Evolutionary conservation across 1,140 invertebrate species (phyloP), one percentile per base, ranked within the genome.

Genomic region (Drosophila carrolli): DNA sequence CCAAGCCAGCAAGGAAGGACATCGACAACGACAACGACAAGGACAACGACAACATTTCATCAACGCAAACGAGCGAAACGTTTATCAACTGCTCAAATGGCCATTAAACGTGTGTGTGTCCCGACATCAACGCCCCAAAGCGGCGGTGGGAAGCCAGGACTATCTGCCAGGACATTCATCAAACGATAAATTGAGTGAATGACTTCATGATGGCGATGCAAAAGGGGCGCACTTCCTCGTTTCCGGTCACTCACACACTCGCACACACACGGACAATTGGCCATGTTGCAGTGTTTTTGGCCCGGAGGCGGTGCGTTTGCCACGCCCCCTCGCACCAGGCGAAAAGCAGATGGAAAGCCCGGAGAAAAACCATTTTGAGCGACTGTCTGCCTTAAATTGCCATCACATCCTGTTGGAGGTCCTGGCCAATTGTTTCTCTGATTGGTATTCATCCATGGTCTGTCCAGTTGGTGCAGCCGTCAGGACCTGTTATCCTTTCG

Each of bases 101-200:
- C 90, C 90, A 91, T 91, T 91, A 91, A 91, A 91, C 91, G 90
- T 90, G 90, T 91, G 60, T 61, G 76, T 73, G 61, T 54, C 50
- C 62, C 65, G 62, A 53, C 77, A 55, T 80, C 78, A 79, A 70
- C 56, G 70, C 51, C 53, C 58, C 71, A 32, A 38, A 62, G 44
- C 41, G 51, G 50, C 38, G 60, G 38, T 23, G 38, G 54, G 43
- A 41, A 47, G 53, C 59, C 63, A 81, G 70, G 67, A 79, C 86
- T 89, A 90, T 90, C 85, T 89, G 74, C 74, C 88, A 83, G 86
- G 78, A 91, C 90, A 91, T 91, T 89, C 91, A 91, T 91, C 90
- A 91, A 91, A 91, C 81, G 90, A 91, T 91, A 91, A 91, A 91
- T 91, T 91, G 90, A 91, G 83, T 91, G 90, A 91, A 91, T 91